Evolutionary conservation across 2,888 invertebrate species (phyloP).

Genomic region (Drosophila anomalata): DNA sequence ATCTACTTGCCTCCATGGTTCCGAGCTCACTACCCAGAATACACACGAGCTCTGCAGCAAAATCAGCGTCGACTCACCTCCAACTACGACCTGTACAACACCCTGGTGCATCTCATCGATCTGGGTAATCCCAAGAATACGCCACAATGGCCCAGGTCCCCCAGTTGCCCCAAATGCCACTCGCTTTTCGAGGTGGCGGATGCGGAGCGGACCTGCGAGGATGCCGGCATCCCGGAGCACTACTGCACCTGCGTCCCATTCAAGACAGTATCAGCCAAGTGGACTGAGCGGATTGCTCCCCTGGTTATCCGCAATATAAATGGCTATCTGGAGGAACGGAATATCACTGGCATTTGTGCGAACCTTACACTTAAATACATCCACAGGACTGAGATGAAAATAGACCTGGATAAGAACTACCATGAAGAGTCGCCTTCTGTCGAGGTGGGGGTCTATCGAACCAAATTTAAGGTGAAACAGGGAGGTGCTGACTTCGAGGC

Average conservation of each 20-base stretch:
- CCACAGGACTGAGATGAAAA: constrained; percentile 1
- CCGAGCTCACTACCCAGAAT: constrained; percentile 84
- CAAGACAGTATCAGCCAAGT: constrained; percentile 79
- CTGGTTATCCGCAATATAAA: constrained; percentile 50
- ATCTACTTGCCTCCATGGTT: constrained; percentile 88
- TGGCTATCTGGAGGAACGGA: constrained; percentile 7
- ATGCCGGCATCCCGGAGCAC: constrained; percentile 87
- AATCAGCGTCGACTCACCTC: constrained; percentile 88
- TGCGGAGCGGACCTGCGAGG: constrained; percentile 86
- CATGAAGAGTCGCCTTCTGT: not conserved
- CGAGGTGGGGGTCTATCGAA: constrained; percentile 1
- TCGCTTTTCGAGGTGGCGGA: constrained; percentile 51
- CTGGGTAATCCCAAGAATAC: constrained; percentile 80
- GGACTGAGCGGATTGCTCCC: constrained; percentile 52
- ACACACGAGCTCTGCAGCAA: constrained; percentile 84
- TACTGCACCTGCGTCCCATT: constrained; percentile 89
- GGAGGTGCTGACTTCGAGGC: constrained; percentile 27
- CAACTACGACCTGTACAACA: constrained; percentile 88
- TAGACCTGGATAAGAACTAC: not conserved
- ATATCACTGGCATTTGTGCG: not conserved
- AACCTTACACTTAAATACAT: not conserved
- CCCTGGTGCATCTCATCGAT: constrained; percentile 1
- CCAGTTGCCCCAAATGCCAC: constrained; percentile 84
- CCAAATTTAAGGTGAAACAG: not conserved
- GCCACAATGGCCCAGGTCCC: not conserved